Base-by-base conservation (phyloP, 2,888 invertebrate genomes). In the Drosophila austrosaltans region DNA sequence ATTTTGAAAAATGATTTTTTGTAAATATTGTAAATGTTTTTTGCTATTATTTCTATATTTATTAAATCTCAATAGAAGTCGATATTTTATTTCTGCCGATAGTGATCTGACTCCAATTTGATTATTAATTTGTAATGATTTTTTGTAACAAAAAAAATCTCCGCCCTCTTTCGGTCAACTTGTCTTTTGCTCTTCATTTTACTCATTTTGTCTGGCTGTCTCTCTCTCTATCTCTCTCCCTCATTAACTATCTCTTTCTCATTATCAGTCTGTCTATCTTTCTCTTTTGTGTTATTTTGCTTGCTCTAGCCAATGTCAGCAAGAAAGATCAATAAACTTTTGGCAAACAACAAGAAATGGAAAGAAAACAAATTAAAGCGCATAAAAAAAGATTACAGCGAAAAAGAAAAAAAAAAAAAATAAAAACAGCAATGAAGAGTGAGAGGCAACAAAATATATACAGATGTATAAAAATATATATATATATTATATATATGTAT, bases 271-370 rank as follows among this genome's bases (percentile, higher is more conserved):
- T 54, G 20, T 40, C 67, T 48, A 8, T 36, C 22, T 56, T 7
- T 63, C 40, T 54, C 44, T 32, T 60, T 40, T 54, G 10, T 57
- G 62, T 53, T 32, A 5, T 57, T 53, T 39, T 44, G 44, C 65
- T 63, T 12, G 39, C 63, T 48, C 57, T 48, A 25, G 48, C 48
- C 67, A 79, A 59, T 78, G 85, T 73, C 77, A 75, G 81, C 69
- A 44, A 72, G 48, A 48, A 82, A 87, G 87, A 84, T 83, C 86
- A 87, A 87, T 85, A 87, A 83, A 83, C 82, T 87, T 87, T 83
- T 85, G 85, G 82, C 83, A 87, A 83, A 87, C 80, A 83, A 82
- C 82, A 87, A 85, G 85, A 82, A 84, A 82, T 78, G 86, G 82
- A 79, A 82, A 82, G 85, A 82, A 82, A 87, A 87, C 82, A 82